Base-by-base conservation (phyloP, 2,888 invertebrate species). In the Orthosia incerta region DNA sequence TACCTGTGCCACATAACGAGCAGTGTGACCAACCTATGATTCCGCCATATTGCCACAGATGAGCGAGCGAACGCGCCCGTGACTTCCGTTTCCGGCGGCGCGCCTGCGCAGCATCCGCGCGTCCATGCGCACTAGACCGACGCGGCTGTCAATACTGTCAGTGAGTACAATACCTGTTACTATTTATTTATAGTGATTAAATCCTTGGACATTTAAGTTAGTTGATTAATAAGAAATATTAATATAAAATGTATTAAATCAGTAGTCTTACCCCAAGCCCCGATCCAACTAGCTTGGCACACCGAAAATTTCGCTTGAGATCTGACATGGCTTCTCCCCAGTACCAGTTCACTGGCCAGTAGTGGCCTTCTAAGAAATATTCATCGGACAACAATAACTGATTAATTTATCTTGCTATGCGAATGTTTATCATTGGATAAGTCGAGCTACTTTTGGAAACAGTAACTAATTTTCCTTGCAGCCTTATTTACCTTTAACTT, bases 1-100 rank as follows among this genome's bases (percentile, higher is more conserved):
- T 81, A 81, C 75, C 65, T 69, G 80, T 68, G 61, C 80, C 71
- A 80, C 80, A 82, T 86, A 85, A 84, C 82, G 76, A 83, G 76
- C 84, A 86, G 82, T 87, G 88, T 90, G 91, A 91, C 91, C 93
- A 93, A 92, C 91, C 93, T 92, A 93, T 92, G 93, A 94, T 94
- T 94, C 93, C 92, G 91, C 89, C 90, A 92, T 93, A 91, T 95
- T 94, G 95, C 94, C 93, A 95, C 95, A 95, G 95, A 93, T 94
- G 95, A 94, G 93, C 93, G 94, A 90, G 91, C 92, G 93, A 94
- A 91, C 95, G 94, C 95, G 92, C 95, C 95, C 94, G 94, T 94
- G 93, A 95, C 95, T 96, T 96, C 96, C 95, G 96, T 90, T 96
- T 96, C 96, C 95, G 94, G 94, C 91, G 94, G 92, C 94, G 95